Evolutionary conservation across 2,888 invertebrate species (phyloP), one percentile per base, ranked within the genome.

Genomic region (Aphidius colemani): DNA sequence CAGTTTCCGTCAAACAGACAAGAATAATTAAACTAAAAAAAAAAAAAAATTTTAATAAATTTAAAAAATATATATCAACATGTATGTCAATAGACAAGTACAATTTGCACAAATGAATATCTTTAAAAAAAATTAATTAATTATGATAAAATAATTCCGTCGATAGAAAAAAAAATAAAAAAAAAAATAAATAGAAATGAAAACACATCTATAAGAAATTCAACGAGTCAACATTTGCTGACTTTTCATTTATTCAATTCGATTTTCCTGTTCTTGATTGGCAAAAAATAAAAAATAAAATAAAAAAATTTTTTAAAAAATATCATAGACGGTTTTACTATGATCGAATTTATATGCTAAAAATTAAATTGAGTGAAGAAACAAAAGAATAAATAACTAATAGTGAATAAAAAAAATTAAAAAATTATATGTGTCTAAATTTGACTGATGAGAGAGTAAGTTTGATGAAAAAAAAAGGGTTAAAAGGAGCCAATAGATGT

Each of bases 81-180:
- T 40, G 11, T 55, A 43, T 55, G 11, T 13, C 11, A 55, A 41
- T 55, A n/a, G n/a, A 53, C 10, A 41, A 55, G 43, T 55, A 43
- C 9, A 43, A 13, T n/a, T 43, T 11, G 41, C 53, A 9, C 40
- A 18, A n/a, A 55, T 10, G 6, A 13, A 55, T 40, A 43, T 13
- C 11, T 43, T 13, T 7, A 41, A 13, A 43, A 41, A 43, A 43
- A 18, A 43, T n/a, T n/a, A 55, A 43, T 44, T 55, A 43, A 43
- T 44, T 8, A 41, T 50, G 11, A 50, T 18, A 41, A 41, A 41
- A 53, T 53, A 53, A 41, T 43, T 40, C n/a, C n/a, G 13, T 11
- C 43, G 41, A 53, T 40, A 41, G 3, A 41, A 53, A n/a, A 11
- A 40, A 41, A 11, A 48, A 11, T 48, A 8, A 48, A 8, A 8